A percentile compares a stretch with the other conserved stretches of the same genome.
These are phyloP conservation scores for Lates japonicus DNA, from an alignment of 2,797 vertebrate species.

Conservation along the genomic window DNA sequence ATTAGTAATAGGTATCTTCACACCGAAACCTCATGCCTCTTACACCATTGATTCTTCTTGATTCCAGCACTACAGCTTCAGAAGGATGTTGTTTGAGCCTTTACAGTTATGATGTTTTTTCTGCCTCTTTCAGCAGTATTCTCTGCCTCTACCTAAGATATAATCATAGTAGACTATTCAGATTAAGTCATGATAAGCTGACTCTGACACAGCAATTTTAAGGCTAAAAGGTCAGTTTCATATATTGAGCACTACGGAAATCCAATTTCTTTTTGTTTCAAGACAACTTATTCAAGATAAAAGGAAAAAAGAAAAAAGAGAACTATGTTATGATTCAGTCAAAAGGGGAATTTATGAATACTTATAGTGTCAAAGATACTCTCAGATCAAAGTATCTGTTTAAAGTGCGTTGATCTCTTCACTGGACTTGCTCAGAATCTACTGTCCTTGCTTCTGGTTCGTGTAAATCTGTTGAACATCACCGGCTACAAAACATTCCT, in stretches of 20 bases:
- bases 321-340: not conserved
- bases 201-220: not conserved
- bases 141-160: not conserved
- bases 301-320: not conserved
- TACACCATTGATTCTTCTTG: not conserved
- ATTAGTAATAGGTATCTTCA: not conserved
- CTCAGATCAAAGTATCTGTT: conserved; percentile 13
- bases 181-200: not conserved
- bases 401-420: conserved; percentile 12
- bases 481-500: conserved; percentile 18
- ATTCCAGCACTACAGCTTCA: not conserved
- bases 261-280: not conserved
- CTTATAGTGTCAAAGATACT: not conserved
- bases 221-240: not conserved
- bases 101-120: not conserved
- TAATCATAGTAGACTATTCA: not conserved
- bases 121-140: not conserved
- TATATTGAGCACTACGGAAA: not conserved
- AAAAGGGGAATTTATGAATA: not conserved
- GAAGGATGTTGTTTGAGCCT: not conserved
- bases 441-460: not conserved
- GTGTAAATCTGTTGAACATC: conserved; percentile 16
- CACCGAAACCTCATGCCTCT: not conserved
- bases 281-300: not conserved
- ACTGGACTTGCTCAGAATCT: not conserved